These are phyloP conservation scores for Beroe ovata DNA, from an alignment of 37 sponge, comb jelly and placozoan genomes.

Conservation along the genomic window DNA sequence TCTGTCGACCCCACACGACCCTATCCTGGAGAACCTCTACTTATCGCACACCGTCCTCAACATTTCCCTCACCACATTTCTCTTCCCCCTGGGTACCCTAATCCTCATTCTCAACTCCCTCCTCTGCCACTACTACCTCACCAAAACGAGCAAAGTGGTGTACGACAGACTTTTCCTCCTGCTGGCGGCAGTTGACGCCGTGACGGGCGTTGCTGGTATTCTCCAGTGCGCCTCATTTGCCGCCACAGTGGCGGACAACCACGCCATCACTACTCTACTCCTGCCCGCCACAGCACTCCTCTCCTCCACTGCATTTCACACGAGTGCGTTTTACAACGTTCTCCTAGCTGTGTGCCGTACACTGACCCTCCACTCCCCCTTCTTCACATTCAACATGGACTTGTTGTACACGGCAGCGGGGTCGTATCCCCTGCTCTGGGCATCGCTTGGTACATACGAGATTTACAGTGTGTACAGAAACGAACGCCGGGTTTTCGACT, in stretches of 20 bases:
- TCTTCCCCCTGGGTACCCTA: background rate
- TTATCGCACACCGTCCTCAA: background rate
- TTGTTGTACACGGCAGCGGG: background rate
- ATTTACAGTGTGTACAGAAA: conserved; percentile 21
- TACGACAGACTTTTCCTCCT: conserved; percentile 39
- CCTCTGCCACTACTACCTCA: background rate
- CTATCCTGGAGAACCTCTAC: too few relatives aligned
- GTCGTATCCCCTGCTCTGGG: background rate
- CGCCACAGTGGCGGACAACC: background rate
- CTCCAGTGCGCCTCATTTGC: conserved; percentile 22
- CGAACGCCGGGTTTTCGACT: background rate
- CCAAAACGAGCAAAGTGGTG: background rate
- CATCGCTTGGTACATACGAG: background rate
- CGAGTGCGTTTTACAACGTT: conserved; percentile 37
- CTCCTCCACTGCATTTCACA: background rate
- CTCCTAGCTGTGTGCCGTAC: conserved; percentile 37
- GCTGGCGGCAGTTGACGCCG: background rate
- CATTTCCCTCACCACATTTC: background rate
- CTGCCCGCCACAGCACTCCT: background rate
- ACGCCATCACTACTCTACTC: background rate
- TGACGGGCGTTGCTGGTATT: background rate
- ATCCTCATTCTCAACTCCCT: background rate
- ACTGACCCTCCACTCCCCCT: background rate
- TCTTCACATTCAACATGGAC: background rate
- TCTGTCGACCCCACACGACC: too few relatives aligned